Evolutionary conservation across 2,797 vertebrate genomes (phyloP), one percentile per base, ranked within the genome.

Genomic region (Meriones psammophilus): DNA sequence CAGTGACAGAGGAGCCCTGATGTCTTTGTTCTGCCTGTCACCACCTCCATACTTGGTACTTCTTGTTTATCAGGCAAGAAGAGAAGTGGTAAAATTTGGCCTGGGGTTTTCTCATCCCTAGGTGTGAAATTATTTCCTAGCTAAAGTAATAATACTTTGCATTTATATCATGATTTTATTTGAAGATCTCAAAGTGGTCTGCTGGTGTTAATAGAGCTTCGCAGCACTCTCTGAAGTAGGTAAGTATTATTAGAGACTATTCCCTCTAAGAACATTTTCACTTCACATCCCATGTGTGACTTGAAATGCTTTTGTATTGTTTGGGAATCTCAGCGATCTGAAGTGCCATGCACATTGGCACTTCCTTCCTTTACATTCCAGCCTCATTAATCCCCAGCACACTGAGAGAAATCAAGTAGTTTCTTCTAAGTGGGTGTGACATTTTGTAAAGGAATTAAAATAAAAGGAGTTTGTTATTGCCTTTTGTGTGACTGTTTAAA

Each of bases 41-140:
- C 30, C 13, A 73, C 54, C 36, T 36, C 39, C 22, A 10, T 36
- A 60, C 60, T 95, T 91, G 95, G 84, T 69, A 95, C 90, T 97
- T 96, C 77, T 95, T 95, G 60, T 98, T 97, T 97, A 96, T 95
- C 91, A 93, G 69, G 60, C 91, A 85, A 77, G 88, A 71, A 97
- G 91, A 96, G 71, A 96, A 80, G 95, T 85, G 95, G 88, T 95
- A 85, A 97, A 96, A 97, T 96, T 92, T 96, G 83, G 94, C 96
- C 95, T 96, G 90, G 90, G 81, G 96, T 97, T 97, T 97, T 98
- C 97, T 97, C 93, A 97, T 97, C 88, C 89, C 71, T 95, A 96
- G 88, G 96, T 97, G 96, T 96, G 96, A 98, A 97, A 97, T 98
- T 97, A 96, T 97, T 97, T 96, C 93, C 96, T 92, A 97, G 84